Evolutionary conservation across 2,888 invertebrate species (phyloP).

Genomic region (Tineola bisselliella): DNA sequence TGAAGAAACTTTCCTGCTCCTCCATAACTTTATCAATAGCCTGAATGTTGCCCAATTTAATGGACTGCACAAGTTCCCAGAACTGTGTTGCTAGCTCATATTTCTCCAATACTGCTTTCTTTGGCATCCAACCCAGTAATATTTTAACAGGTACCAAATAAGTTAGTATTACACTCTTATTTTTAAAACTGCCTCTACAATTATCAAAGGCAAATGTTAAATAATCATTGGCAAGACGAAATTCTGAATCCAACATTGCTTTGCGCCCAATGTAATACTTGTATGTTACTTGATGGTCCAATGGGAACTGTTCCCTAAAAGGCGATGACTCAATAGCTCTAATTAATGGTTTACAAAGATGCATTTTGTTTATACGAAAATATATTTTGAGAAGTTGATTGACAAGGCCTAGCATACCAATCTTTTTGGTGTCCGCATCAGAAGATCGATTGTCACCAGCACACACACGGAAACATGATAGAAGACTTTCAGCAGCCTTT

Average conservation of each 20-base stretch:
- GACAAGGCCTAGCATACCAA: slow-evolving; percentile 95
- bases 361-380: slow-evolving; percentile 89
- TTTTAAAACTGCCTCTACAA: slow-evolving; percentile 83
- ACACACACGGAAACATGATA: slow-evolving; percentile 94
- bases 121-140: slow-evolving; percentile 96
- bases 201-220: slow-evolving; percentile 92
- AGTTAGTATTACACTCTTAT: slow-evolving; percentile 91
- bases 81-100: slow-evolving; percentile 89
- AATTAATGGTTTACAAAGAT: slow-evolving; percentile 92
- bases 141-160: slow-evolving; percentile 98
- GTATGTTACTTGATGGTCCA: slow-evolving; percentile 96
- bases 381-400: slow-evolving; percentile 96
- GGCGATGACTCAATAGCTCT: slow-evolving; percentile 95
- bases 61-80: slow-evolving; percentile 86
- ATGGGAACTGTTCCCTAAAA: slow-evolving; percentile 87
- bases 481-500: slow-evolving; percentile 92
- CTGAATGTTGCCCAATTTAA: slow-evolving; percentile 89
- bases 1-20: slow-evolving; percentile 90
- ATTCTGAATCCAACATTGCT: slow-evolving; percentile 98
- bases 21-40: slow-evolving; percentile 86
- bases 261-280: slow-evolving; percentile 97
- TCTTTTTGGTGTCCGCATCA: slow-evolving; percentile 91
- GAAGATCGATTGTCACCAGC: slow-evolving; percentile 93
- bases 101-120: slow-evolving; percentile 79
- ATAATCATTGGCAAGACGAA: slow-evolving; percentile 91